Percentiles rank a stretch among this genome's conserved stretches.
Evolutionary conservation across 2,113 vertebrate genomes (phyloP).

Genomic region (Alligator mississippiensis): DNA sequence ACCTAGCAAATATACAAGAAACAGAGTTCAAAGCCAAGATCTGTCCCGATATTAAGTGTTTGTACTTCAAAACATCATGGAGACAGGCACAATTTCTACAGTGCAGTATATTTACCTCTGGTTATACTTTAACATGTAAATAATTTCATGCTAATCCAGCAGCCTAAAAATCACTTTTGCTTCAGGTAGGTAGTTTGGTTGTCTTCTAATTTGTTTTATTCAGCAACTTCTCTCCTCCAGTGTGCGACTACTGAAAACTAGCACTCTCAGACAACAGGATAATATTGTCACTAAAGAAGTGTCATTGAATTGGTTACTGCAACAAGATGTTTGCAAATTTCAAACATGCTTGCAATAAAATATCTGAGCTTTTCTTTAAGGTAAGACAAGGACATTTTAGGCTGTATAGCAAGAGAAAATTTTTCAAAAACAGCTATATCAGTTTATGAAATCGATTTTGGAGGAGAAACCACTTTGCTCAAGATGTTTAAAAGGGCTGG

Average conservation of each 20-base stretch:
- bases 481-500: neutral
- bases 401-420: neutral
- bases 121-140: neutral
- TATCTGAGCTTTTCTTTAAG: neutral
- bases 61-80: neutral
- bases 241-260: neutral
- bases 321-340: neutral
- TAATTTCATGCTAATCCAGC: neutral
- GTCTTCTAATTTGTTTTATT: neutral
- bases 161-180: neutral
- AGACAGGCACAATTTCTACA: neutral
- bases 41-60: neutral
- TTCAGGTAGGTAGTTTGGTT: neutral
- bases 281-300: neutral
- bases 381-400: neutral
- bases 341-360: neutral
- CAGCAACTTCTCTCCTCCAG: neutral
- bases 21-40: neutral
- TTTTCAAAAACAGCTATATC: accelerated
- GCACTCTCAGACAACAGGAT: neutral
- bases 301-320: neutral
- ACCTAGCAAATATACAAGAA: neutral
- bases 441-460: neutral
- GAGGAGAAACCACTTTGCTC: neutral
- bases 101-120: neutral